Conservation (phyloP, 1,140 invertebrate species). For the Pogonognathellus flavescens region DNA sequence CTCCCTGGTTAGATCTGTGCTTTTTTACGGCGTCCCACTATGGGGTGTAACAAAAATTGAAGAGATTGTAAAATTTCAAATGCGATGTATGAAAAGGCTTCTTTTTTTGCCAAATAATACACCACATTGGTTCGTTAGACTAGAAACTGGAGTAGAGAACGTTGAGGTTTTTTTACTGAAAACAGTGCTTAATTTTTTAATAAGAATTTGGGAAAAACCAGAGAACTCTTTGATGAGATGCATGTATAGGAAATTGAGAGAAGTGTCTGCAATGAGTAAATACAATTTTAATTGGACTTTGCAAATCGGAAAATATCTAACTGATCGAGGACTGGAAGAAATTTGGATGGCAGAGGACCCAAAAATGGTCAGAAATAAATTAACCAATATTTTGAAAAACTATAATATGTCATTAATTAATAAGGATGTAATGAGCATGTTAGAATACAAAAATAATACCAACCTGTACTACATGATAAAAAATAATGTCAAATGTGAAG, state of each 20-base stretch:
- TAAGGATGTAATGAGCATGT: background rate
- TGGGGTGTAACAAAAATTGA: background rate
- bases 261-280: background rate
- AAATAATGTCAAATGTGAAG: background rate
- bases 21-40: slow-evolving; percentile 6
- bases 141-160: background rate
- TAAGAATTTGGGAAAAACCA: background rate
- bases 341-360: background rate
- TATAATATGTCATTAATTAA: background rate
- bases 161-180: background rate
- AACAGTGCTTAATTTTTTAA: background rate
- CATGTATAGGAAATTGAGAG: background rate
- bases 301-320: background rate
- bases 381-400: background rate
- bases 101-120: background rate
- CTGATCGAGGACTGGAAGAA: background rate
- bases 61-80: slow-evolving; percentile 32
- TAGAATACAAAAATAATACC: background rate
- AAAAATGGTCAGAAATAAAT: background rate
- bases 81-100: background rate
- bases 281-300: background rate
- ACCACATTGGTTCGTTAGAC: background rate
- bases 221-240: background rate
- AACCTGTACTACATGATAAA: background rate
- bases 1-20: background rate